phyloP scores from a whole-genome alignment of 53 echinoderm and acorn worm genomes.

The Luidia sarsii region DNA sequence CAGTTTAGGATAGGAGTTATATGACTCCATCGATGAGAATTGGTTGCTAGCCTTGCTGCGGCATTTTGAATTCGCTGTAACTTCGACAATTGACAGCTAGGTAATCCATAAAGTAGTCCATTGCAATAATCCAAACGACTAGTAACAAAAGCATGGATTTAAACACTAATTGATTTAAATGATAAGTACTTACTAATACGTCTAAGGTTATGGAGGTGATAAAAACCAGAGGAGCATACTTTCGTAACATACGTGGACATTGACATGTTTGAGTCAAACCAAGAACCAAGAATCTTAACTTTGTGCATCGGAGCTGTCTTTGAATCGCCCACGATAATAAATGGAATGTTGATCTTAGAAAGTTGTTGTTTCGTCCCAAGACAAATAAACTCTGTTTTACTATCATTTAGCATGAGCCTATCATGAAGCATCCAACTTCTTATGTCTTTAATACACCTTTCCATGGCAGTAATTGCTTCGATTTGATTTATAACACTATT shows the following conservation, averaged over 20 bases:
- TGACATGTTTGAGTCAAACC: slow-evolving; percentile 5
- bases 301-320: background rate
- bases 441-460: background rate
- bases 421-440: slow-evolving; percentile 4
- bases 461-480: slow-evolving; percentile 1
- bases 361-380: slow-evolving; percentile 21
- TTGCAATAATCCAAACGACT: slow-evolving; percentile 12
- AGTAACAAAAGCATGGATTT: slow-evolving; percentile 2
- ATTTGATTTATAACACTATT: background rate
- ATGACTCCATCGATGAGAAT: slow-evolving; percentile 10
- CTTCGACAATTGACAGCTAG: background rate
- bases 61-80: slow-evolving; percentile 17
- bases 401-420: slow-evolving; percentile 13
- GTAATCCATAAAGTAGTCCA: slow-evolving; percentile 2
- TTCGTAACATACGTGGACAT: slow-evolving; percentile 11
- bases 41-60: slow-evolving; percentile 5
- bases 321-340: slow-evolving; percentile 2
- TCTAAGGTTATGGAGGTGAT: slow-evolving; percentile 17
- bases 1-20: background rate
- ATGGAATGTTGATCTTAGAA: slow-evolving; percentile 20
- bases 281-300: slow-evolving; percentile 5
- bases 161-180: background rate
- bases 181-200: slow-evolving; percentile 8
- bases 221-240: background rate
- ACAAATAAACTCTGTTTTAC: slow-evolving; percentile 9